phyloP scores from a whole-genome alignment of 37 sponge, comb jelly and placozoan genomes.

The Bolinopsis microptera region DNA sequence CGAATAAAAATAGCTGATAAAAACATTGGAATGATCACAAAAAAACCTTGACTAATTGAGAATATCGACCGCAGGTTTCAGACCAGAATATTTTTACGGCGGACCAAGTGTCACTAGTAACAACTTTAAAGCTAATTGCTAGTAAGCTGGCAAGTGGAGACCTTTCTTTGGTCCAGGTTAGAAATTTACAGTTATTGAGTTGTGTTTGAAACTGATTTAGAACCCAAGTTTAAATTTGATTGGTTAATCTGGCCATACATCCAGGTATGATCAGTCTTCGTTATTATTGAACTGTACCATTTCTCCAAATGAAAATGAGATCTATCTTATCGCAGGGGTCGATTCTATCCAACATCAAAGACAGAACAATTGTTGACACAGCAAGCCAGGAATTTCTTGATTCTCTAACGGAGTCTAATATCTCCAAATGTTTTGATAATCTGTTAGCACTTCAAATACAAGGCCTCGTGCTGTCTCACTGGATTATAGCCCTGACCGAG shows the following conservation, averaged over 20 bases:
- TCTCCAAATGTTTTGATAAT: conserved; percentile 15
- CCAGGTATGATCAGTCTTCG: too few relatives aligned
- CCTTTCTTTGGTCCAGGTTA: neutral
- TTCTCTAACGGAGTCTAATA: conserved; percentile 9
- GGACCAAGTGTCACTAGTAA: neutral
- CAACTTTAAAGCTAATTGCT: conserved; percentile 29
- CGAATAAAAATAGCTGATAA: too few relatives aligned
- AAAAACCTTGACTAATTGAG: too few relatives aligned
- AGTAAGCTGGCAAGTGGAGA: conserved; percentile 6
- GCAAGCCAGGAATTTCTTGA: conserved; percentile 19
- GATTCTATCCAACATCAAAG: conserved; percentile 9
- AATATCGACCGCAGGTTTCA: conserved; percentile 5
- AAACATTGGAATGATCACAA: too few relatives aligned
- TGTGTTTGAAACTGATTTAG: too few relatives aligned
- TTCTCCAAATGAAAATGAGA: too few relatives aligned
- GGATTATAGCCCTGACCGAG: neutral
- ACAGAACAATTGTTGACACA: neutral
- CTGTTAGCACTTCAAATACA: neutral
- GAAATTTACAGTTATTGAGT: too few relatives aligned
- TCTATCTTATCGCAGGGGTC: conserved; percentile 24
- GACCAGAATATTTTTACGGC: neutral
- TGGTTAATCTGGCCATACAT: too few relatives aligned
- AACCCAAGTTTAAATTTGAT: too few relatives aligned
- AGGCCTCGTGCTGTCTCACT: conserved; percentile 29
- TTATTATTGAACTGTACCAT: too few relatives aligned